Base-by-base conservation (phyloP, 2,888 invertebrate species). In the Erebia epiphron region DNA sequence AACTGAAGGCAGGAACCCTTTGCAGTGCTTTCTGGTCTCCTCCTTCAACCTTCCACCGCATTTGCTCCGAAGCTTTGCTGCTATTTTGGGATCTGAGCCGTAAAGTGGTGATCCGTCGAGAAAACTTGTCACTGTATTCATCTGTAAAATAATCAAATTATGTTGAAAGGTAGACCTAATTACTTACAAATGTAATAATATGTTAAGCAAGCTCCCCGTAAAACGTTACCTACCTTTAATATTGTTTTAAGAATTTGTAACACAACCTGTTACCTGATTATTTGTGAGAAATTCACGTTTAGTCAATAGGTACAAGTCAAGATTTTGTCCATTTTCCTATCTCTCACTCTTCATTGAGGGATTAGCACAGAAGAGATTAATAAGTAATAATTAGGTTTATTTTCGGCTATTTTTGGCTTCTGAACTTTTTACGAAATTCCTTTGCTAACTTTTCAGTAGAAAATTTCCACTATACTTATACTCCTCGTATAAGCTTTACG, bases 51-150 rank as follows among this genome's bases (percentile, higher is more conserved):
- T 85, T 0, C 95, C 95, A 0, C 92, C 91, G 16, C 76, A 79
- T 73, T 86, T 88, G 54, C 84, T 84, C 11, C 95, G 86, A 1
- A 94, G 81, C 50, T 87, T 86, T 1, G 81, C 79, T 0, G 91
- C 87, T 5, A 86, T 62, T 16, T 82, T 84, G 52, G 87, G 80
- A n/a, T 92, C 89, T 0, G 89, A 86, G 0, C 94, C 94, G 78
- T 95, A 95, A 61, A 95, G 82, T 1, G 86, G 82, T 0, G 95
- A 95, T 0, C 92, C 94, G 73, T 95, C 95, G 3, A 95, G 76
- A 78, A 86, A 95, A 76, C 94, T 92, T 11, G 94, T 95, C 1
- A 96, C 94, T 79, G 95, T 95, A 83, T 96, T 96, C 95, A 96
- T 95, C 95, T 96, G n/a, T 21, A 61, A 5, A 68, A 46, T 35